phyloP scores from a whole-genome alignment of 35 echinoderm and acorn worm species.

The Heliocidaris erythrogramma region DNA sequence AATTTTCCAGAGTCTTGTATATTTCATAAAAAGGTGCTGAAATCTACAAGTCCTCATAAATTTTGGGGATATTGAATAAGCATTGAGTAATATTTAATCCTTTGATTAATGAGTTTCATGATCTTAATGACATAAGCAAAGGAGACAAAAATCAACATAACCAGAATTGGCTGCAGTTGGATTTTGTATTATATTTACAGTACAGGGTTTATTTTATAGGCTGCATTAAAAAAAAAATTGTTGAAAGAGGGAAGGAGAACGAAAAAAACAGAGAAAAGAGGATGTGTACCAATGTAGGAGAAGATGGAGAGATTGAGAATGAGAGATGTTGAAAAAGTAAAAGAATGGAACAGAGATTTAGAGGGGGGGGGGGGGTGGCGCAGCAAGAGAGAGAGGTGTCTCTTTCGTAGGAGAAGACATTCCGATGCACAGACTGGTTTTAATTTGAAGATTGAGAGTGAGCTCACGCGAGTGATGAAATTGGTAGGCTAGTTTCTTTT shows the following conservation, averaged over 20 bases:
- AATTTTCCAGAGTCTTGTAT: not conserved
- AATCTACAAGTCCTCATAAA: not conserved
- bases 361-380: not conserved
- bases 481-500: not conserved
- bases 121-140: not conserved
- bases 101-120: not conserved
- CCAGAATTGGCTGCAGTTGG: not conserved
- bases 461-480: not conserved
- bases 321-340: not conserved
- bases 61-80: not conserved
- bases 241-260: too few species aligned
- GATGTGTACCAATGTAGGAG: not conserved
- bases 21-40: not conserved
- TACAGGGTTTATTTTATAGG: too few species aligned
- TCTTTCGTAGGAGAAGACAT: conserved; percentile 14
- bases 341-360: not conserved
- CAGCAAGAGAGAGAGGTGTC: not conserved
- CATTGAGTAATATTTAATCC: not conserved
- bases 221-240: too few species aligned
- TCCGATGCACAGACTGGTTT: conserved; percentile 22
- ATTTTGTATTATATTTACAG: too few species aligned
- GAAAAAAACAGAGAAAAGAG: not conserved
- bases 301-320: not conserved
- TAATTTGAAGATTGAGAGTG: conserved; percentile 10
- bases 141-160: not conserved